Evolutionary conservation across 1,140 invertebrate genomes (phyloP).

Genomic region (Campoletis sonorensis): DNA sequence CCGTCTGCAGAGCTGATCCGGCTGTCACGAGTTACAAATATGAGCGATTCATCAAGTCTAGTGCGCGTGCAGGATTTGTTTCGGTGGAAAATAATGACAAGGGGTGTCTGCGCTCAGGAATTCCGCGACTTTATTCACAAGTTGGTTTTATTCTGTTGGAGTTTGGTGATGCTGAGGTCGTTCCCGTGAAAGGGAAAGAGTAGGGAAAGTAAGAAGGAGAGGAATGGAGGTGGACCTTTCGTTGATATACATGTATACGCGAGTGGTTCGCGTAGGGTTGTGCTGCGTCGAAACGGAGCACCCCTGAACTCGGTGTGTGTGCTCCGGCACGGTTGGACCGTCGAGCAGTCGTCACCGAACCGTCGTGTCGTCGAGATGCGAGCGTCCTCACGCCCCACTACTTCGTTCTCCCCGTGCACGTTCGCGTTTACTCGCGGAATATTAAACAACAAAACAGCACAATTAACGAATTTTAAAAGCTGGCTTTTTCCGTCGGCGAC

Average conservation of each 20-base stretch:
- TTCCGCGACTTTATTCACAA: constrained; percentile 4
- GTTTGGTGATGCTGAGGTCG: constrained; percentile 16
- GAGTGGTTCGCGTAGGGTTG: constrained; percentile 53
- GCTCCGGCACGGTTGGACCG: constrained; percentile 33
- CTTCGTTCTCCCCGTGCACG: constrained; percentile 42
- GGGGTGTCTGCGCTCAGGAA: constrained; percentile 68
- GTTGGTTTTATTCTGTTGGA: neutral
- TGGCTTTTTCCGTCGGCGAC: neutral
- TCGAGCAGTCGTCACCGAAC: constrained; percentile 72
- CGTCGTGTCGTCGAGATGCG: constrained; percentile 73
- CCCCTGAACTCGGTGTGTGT: constrained; percentile 23
- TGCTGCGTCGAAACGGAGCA: constrained; percentile 52
- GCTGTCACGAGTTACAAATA: too few relatives aligned
- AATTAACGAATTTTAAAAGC: neutral
- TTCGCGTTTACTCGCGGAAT: constrained; percentile 31
- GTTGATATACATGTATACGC: neutral
- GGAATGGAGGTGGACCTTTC: constrained; percentile 61
- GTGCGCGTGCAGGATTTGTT: constrained; percentile 61
- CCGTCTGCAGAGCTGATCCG: too few relatives aligned
- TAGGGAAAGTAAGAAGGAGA: constrained; percentile 60
- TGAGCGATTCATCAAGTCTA: neutral
- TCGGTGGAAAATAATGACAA: constrained; percentile 45
- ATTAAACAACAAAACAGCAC: neutral
- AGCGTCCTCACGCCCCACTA: constrained; percentile 56
- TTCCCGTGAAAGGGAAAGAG: constrained; percentile 58